Evolutionary conservation across 2,797 vertebrate species (phyloP).

Genomic region (Kryptolebias ocellatus): DNA sequence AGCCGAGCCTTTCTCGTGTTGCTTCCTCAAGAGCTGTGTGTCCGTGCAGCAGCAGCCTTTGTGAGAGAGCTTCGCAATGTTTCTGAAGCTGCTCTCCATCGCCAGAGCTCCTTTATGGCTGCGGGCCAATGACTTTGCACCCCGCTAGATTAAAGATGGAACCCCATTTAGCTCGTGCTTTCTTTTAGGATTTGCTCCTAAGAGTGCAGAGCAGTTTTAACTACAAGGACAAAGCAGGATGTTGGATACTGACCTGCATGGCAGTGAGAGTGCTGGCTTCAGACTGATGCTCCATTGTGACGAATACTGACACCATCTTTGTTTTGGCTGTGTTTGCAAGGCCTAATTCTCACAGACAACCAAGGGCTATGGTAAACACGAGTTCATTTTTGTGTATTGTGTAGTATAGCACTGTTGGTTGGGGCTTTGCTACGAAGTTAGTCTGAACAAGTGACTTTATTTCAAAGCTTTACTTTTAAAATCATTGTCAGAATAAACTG

Average conservation of each 20-base stretch:
- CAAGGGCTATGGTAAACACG: slow-evolving; percentile 45
- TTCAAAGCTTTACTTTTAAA: not conserved
- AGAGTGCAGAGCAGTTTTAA: slow-evolving; percentile 68
- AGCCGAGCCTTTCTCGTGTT: slow-evolving; percentile 62
- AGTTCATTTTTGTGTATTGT: slow-evolving; percentile 49
- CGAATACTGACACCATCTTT: slow-evolving; percentile 68
- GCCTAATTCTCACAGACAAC: slow-evolving; percentile 50
- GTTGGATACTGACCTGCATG: slow-evolving; percentile 74
- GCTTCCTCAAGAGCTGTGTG: slow-evolving; percentile 66
- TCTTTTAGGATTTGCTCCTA: slow-evolving; percentile 79
- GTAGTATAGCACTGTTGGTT: slow-evolving; percentile 15
- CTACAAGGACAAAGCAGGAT: slow-evolving; percentile 54
- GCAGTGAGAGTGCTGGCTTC: slow-evolving; percentile 67
- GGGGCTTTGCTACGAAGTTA: slow-evolving; percentile 16
- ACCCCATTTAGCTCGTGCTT: slow-evolving; percentile 77
- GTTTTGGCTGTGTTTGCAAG: slow-evolving; percentile 61
- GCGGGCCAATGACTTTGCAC: slow-evolving; percentile 79
- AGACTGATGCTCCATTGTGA: slow-evolving; percentile 60
- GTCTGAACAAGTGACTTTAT: no score
- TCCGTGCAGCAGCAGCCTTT: slow-evolving; percentile 69
- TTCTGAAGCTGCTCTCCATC: slow-evolving; percentile 77
- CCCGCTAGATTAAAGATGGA: slow-evolving; percentile 82
- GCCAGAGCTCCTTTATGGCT: slow-evolving; percentile 81
- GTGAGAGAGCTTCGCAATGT: slow-evolving; percentile 77
- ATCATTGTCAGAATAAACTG: not conserved